Evolutionary conservation across 1,140 invertebrate species (phyloP).

Genomic region (Drosophila pallidifrons): DNA sequence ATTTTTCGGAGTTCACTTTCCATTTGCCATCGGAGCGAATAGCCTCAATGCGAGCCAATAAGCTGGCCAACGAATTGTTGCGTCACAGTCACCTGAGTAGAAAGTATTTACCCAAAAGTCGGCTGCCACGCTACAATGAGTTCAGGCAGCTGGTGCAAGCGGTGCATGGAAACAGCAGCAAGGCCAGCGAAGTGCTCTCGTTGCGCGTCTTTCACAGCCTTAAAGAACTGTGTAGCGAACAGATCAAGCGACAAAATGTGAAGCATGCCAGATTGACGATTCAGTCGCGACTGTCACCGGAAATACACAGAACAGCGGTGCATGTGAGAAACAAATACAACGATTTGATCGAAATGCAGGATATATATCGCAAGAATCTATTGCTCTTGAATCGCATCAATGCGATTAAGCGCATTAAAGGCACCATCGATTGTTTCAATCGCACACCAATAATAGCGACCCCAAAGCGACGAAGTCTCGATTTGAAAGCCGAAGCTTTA

Average conservation of each 20-base stretch:
- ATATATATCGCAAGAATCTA: slow-evolving; percentile 1
- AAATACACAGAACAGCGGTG: not conserved
- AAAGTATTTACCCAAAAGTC: not conserved
- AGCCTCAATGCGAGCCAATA: not conserved
- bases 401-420: not conserved
- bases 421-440: slow-evolving; percentile 5
- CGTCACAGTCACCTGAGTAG: not conserved
- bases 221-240: not conserved
- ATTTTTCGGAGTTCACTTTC: not conserved
- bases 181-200: not conserved
- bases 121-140: slow-evolving; percentile 9
- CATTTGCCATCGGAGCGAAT: not conserved
- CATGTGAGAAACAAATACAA: not conserved
- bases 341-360: not conserved
- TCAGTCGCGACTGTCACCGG: not conserved
- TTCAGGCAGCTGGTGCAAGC: slow-evolving; percentile 17
- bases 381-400: not conserved
- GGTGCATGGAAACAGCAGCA: not conserved
- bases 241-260: not conserved
- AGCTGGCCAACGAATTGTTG: slow-evolving; percentile 7
- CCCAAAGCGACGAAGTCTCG: not conserved
- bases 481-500: not conserved
- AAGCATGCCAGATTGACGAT: not conserved
- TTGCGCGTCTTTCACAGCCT: slow-evolving; percentile 1
- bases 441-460: not conserved